Percentiles rank a stretch among this genome's conserved stretches.
These are phyloP conservation scores for Jordanella pulchra DNA, from an alignment of 2,797 vertebrate species.

Conservation along the genomic window DNA sequence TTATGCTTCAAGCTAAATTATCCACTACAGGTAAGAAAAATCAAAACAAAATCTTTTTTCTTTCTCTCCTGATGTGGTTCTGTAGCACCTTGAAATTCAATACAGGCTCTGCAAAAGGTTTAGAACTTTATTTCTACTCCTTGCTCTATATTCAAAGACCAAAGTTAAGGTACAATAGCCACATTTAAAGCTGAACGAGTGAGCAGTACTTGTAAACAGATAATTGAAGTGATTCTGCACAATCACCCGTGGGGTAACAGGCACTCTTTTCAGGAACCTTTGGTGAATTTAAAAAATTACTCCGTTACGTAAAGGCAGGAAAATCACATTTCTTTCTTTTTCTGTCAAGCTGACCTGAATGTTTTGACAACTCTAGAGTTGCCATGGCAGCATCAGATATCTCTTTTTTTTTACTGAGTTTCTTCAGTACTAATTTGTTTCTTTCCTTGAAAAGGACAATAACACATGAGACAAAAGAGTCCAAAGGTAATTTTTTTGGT, in stretches of 20 bases:
- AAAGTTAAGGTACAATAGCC: conserved; percentile 4
- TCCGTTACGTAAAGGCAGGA: conserved; percentile 1
- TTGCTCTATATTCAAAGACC: conserved; percentile 7
- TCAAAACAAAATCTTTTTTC: conserved; percentile 18
- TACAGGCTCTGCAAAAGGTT: conserved; percentile 16
- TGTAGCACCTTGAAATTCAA: conserved; percentile 30
- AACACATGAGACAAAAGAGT: not conserved
- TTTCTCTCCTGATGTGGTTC: conserved; percentile 14
- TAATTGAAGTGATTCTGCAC: conserved; percentile 16
- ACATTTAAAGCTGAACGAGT: conserved; percentile 15
- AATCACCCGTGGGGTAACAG: conserved; percentile 10
- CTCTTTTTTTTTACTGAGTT: not conserved
- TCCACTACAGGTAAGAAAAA: not conserved
- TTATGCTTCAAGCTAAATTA: not conserved
- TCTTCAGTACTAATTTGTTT: not conserved
- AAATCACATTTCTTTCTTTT: conserved; percentile 15
- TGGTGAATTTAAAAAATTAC: conserved; percentile 19
- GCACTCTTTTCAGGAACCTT: conserved; percentile 16
- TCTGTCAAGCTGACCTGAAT: conserved; percentile 12
- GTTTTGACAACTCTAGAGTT: conserved; percentile 12
- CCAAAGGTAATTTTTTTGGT: not conserved
- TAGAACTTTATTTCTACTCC: conserved; percentile 8
- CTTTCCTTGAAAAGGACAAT: not conserved
- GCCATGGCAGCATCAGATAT: not conserved
- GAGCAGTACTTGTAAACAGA: conserved; percentile 7